These are phyloP conservation scores for Xanthorhoe spadicearia DNA, from an alignment of 2,888 invertebrate species.

Conservation along the genomic window DNA sequence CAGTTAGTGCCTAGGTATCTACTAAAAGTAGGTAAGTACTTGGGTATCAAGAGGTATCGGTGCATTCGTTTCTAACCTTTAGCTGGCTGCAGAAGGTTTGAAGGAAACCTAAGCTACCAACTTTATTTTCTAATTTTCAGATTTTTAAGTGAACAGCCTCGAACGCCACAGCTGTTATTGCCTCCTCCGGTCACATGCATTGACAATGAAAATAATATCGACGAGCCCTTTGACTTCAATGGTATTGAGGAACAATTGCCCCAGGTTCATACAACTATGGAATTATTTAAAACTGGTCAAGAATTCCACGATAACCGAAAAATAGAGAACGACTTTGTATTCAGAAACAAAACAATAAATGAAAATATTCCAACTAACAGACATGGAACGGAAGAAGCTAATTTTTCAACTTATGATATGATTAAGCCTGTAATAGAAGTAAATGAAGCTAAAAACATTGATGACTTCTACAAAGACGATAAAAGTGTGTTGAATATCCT, in stretches of 20 bases:
- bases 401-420: slow-evolving; percentile 20
- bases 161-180: background rate
- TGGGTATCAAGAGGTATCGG: no score
- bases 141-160: slow-evolving; percentile 15
- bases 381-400: slow-evolving; percentile 1
- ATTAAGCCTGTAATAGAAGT: slow-evolving; percentile 18
- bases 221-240: slow-evolving; percentile 6
- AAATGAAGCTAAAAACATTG: slow-evolving; percentile 6
- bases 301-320: background rate
- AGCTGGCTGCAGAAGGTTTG: no score
- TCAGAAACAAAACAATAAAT: slow-evolving; percentile 1
- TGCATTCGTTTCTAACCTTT: no score
- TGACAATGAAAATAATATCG: slow-evolving; percentile 3
- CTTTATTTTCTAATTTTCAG: slow-evolving; percentile 20
- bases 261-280: slow-evolving; percentile 15
- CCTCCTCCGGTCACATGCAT: slow-evolving; percentile 8
- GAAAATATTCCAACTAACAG: background rate
- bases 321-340: background rate
- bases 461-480: slow-evolving; percentile 9
- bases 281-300: slow-evolving; percentile 30
- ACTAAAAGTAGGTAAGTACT: background rate
- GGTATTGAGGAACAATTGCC: slow-evolving; percentile 8
- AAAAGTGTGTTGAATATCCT: background rate
- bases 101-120: no score
- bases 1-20: background rate